Percentiles rank a stretch among this genome's conserved stretches.
Evolutionary conservation across 1,140 invertebrate species (phyloP).

Genomic region (Cepaea nemoralis): DNA sequence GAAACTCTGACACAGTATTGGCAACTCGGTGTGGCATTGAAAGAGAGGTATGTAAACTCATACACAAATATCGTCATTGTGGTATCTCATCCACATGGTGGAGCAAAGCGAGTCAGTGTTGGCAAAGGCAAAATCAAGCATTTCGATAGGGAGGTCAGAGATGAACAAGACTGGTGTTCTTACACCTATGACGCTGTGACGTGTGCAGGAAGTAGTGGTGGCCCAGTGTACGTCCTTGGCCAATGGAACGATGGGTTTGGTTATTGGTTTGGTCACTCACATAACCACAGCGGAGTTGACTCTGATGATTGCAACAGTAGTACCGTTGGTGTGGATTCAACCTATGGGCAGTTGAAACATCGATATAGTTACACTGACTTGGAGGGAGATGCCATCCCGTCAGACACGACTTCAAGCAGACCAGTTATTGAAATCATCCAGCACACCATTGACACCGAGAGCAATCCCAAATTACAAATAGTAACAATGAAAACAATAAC

Average conservation of each 20-base stretch:
- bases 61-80: neutral
- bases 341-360: neutral
- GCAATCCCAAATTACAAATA: no score
- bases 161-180: neutral
- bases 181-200: neutral
- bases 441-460: no score
- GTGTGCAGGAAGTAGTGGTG: constrained; percentile 1
- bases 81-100: neutral
- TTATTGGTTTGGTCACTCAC: constrained; percentile 17
- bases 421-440: no score
- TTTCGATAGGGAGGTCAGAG: neutral
- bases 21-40: no score
- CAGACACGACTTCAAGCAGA: no score
- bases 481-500: no score
- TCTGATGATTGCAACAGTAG: neutral
- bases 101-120: neutral
- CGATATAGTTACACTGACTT: neutral
- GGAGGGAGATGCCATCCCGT: no score
- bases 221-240: neutral
- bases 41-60: neutral
- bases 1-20: neutral
- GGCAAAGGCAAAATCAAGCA: neutral
- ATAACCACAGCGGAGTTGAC: neutral
- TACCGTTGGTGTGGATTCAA: neutral
- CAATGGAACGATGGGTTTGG: neutral